These are phyloP conservation scores for Scaptodrosophila latifasciaeformis DNA, from an alignment of 2,888 invertebrate species.

Conservation along the genomic window DNA sequence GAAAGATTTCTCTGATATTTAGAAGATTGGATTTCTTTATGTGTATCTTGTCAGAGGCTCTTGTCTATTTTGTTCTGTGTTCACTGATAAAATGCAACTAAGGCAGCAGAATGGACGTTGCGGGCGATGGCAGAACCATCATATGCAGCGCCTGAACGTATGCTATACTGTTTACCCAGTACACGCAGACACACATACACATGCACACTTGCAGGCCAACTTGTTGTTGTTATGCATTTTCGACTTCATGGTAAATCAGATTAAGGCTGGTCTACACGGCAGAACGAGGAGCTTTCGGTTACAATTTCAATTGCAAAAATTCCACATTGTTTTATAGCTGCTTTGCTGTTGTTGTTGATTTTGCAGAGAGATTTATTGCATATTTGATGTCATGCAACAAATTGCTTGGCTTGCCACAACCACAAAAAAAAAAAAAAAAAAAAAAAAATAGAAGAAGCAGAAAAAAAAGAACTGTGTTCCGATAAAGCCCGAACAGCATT, in stretches of 20 bases:
- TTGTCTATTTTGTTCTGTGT: no score
- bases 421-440: not conserved
- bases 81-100: conserved; percentile 4
- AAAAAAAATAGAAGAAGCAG: no score
- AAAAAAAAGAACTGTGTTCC: no score
- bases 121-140: not conserved
- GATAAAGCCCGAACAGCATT: no score
- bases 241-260: conserved; percentile 53
- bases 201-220: no score
- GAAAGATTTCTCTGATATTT: no score
- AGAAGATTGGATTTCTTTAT: no score
- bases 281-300: conserved; percentile 23
- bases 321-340: conserved; percentile 43
- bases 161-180: conserved; percentile 30
- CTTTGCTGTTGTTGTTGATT: conserved; percentile 48
- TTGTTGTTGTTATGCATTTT: conserved; percentile 33
- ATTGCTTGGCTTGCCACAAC: conserved; percentile 46
- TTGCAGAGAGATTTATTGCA: conserved; percentile 54
- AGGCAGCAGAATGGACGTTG: not conserved
- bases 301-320: conserved; percentile 52
- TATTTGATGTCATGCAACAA: conserved; percentile 54
- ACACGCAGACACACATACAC: not conserved
- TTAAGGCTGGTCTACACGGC: conserved; percentile 25
- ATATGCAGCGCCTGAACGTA: conserved; percentile 23
- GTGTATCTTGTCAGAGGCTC: no score